These are phyloP conservation scores for Synergus gifuensis DNA, from an alignment of 2,888 invertebrate genomes.

Conservation along the genomic window DNA sequence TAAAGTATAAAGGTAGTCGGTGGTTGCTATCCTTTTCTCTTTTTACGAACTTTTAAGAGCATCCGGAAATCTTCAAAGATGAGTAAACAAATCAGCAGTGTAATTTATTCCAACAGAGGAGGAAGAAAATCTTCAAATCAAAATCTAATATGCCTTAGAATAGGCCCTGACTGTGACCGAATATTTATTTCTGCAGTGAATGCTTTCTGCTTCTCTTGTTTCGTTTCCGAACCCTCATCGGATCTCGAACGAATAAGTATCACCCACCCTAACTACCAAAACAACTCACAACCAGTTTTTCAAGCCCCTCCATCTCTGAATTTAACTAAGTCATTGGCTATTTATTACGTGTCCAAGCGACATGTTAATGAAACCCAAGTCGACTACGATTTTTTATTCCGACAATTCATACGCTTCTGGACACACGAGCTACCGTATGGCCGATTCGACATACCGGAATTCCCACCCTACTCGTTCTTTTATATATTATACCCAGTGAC, in stretches of 20 bases:
- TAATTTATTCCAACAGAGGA: background rate
- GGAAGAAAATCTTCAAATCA: background rate
- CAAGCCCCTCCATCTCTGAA: slow-evolving; percentile 54
- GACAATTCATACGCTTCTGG: background rate
- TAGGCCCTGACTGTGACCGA: background rate
- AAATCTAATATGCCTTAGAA: background rate
- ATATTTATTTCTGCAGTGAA: background rate
- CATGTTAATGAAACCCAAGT: slow-evolving; percentile 67
- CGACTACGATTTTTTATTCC: slow-evolving; percentile 11
- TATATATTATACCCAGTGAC: background rate
- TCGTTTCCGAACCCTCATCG: background rate
- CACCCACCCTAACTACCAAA: slow-evolving; percentile 43
- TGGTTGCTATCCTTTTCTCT: slow-evolving; percentile 1
- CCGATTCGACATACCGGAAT: slow-evolving; percentile 14
- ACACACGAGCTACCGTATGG: slow-evolving; percentile 21
- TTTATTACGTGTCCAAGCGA: slow-evolving; percentile 70
- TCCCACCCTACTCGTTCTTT: background rate
- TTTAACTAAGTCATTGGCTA: slow-evolving; percentile 71
- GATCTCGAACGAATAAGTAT: slow-evolving; percentile 8
- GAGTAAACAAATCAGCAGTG: background rate
- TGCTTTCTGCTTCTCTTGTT: background rate
- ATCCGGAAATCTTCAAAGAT: slow-evolving; percentile 4
- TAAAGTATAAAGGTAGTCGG: slow-evolving; percentile 10
- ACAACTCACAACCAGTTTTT: slow-evolving; percentile 50
- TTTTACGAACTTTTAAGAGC: slow-evolving; percentile 26